Base-by-base conservation (phyloP, 1,140 invertebrate species). In the Ceratina calcarata region DNA sequence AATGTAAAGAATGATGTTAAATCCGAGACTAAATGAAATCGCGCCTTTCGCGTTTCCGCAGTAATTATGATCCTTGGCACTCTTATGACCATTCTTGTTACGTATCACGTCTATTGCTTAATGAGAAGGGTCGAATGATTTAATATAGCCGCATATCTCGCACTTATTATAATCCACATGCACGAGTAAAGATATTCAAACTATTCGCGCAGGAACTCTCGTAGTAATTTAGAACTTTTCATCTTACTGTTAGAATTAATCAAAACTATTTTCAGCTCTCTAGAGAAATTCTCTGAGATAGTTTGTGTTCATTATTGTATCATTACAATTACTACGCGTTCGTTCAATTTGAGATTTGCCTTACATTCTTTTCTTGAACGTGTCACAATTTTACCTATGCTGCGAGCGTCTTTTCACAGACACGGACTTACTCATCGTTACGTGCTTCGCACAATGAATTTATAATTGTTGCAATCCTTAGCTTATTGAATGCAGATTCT, bases 381-480 rank as follows among this genome's bases (percentile, higher is more conserved):
- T 37, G 15, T 58, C 15, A 71, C 12, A 22, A 24, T 61, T 22
- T 72, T 61, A 72, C 61, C 27, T 72, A 49, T 10, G 8, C 3
- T 12, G 24, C 7, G 8, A 10, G 20, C 15, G 16, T 18, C 16
- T 72, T 22, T 60, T 32, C 45, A 12, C 32, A 71, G n/a, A 3
- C 32, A 12, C 32, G 58, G n/a, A 3, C 32, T 71, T 60, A 71
- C 69, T 45, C 57, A 71, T 61, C 13, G 32, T 58, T 45, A 61
- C 57, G 53, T 27, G 27, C 27, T 45, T 72, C 2, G 20, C 22
- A 60, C 69, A 22, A 7, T 49, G 18, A 70, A 70, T 70, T 18
- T 27, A 57, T 57, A 55, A 57, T 70, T 70, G 18, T 1, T 32
- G n/a, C 8, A 6, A 4, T 72, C 45, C 69, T 37, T 60, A 22